A percentile compares a stretch with the other conserved stretches of the same genome.
Evolutionary conservation across 1,140 invertebrate species (phyloP).

Genomic region (Macrobrachium nipponense): DNA sequence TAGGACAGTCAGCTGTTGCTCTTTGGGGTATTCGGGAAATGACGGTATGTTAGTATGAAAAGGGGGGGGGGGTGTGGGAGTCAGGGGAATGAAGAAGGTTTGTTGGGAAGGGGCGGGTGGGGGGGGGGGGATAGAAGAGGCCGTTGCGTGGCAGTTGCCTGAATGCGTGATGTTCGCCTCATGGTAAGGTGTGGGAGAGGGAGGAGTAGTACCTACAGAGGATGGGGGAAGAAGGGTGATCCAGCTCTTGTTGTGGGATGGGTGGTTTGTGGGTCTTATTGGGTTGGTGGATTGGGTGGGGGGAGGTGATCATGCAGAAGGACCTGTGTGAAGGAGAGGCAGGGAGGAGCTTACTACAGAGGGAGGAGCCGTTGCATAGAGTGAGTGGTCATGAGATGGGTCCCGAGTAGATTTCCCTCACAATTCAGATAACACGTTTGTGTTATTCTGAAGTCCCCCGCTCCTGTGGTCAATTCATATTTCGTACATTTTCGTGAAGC

Average conservation of each 20-base stretch:
- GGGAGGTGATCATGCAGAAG: background rate
- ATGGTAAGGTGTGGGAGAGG: too few species aligned
- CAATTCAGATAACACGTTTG: too few species aligned
- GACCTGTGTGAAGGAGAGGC: conserved; percentile 2
- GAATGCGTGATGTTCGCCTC: too few species aligned
- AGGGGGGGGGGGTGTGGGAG: background rate
- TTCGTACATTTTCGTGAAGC: too few species aligned
- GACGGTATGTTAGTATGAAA: background rate
- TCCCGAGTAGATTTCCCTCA: background rate
- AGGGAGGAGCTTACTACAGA: background rate
- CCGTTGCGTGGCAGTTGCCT: too few species aligned
- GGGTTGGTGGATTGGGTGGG: background rate
- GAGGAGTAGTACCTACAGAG: background rate
- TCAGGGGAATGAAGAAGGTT: too few species aligned
- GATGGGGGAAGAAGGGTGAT: background rate
- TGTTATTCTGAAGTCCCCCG: too few species aligned
- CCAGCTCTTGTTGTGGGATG: background rate
- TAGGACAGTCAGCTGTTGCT: too few species aligned
- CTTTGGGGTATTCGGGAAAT: too few species aligned
- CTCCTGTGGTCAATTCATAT: too few species aligned
- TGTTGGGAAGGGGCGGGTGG: too few species aligned
- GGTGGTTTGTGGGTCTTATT: background rate
- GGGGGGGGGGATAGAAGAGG: background rate
- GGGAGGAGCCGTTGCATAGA: background rate
- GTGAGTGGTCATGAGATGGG: background rate